Evolutionary conservation across 2,113 vertebrate genomes (phyloP).

Genomic region (Rhinolophus ferrumequinum): DNA sequence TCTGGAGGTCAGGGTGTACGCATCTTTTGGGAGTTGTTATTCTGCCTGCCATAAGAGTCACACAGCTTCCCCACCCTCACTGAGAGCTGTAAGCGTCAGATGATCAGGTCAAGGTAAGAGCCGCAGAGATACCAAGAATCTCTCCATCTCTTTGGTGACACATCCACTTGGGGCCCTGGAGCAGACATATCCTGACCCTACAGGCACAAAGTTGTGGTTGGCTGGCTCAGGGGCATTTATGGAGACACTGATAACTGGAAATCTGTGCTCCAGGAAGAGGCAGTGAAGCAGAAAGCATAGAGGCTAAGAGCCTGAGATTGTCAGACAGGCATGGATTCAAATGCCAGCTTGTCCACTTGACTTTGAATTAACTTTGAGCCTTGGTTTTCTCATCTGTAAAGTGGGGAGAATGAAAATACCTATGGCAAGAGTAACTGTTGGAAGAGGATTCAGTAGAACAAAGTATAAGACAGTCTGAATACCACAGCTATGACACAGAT

Average conservation of each 20-base stretch:
- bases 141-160: not conserved
- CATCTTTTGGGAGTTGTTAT: not conserved
- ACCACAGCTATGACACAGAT: fast-evolving
- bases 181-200: not conserved
- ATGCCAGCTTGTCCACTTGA: not conserved
- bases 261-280: not conserved
- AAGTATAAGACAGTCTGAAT: not conserved
- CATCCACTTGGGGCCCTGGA: not conserved
- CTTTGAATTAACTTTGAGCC: not conserved
- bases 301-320: not conserved
- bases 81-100: not conserved
- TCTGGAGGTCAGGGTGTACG: not conserved
- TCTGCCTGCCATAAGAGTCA: not conserved
- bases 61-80: not conserved
- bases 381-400: not conserved
- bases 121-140: not conserved
- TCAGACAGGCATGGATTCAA: not conserved
- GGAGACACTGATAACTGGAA: not conserved
- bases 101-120: not conserved
- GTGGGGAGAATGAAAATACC: not conserved
- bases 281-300: not conserved
- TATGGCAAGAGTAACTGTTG: not conserved
- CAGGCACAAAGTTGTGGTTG: not conserved
- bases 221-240: not conserved
- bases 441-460: not conserved